Evolutionary conservation across 2,797 vertebrate genomes (phyloP), one percentile per base, ranked within the genome.

Genomic region (Zonotrichia albicollis): DNA sequence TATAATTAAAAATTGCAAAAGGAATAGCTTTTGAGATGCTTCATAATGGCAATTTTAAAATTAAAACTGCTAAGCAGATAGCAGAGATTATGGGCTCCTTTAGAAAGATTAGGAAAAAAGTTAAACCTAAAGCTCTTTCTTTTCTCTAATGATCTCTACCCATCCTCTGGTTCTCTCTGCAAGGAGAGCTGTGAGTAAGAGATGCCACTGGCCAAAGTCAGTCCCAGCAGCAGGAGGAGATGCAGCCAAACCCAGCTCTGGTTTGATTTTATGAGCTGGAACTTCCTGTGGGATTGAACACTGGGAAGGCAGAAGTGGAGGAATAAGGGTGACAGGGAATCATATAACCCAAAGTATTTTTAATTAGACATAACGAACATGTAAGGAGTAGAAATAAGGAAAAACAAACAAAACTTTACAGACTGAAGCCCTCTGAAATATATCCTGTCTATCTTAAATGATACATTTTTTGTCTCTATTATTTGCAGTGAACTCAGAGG

Each of bases 391-490:
- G 29, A 64, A 81, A 13, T 16, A 68, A 60, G 10, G 32, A 66
- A 62, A 74, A 51, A 0, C 17, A 61, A 74, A 36, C 16, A 73
- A 13, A 74, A 55, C 9, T 64, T 87, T 20, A 84, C 9, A 60
- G n/a, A 74, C 12, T 36, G 6, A 60, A 58, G 13, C 32, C 4
- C 23, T 82, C 50, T 70, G 74, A 66, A 83, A 62, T 25, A 54
- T 3, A 62, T 22, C 15, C 13, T 51, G 3, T 4, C 5, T n/a
- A 13, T 38, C 10, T 60, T 21, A 11, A 0, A 30, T 1, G 27
- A 58, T 4, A 45, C 8, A 4, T 15, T 55, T 81, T 85, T 67
- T 46, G n/a, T 23, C 29, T 68, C 29, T 7, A 5, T 48, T 60
- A 48, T 48, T 74, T 70, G 7, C 20, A 30, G 9, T 36, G 54